Percentiles rank a stretch among this genome's conserved stretches.
Evolutionary conservation across 2,888 invertebrate genomes (phyloP).

Genomic region (Diloba caeruleocephala): DNA sequence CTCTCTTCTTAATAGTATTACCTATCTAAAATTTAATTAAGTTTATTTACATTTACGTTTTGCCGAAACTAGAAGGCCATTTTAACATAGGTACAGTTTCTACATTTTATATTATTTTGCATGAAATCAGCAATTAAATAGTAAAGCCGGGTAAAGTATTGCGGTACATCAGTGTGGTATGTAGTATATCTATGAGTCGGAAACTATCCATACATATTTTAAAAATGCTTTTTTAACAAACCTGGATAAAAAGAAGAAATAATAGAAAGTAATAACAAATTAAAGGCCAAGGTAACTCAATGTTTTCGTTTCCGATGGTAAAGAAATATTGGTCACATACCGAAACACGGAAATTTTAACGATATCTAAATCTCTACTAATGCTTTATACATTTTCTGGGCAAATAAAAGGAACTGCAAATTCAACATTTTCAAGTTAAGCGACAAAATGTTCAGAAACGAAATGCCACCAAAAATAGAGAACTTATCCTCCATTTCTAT

Average conservation of each 20-base stretch:
- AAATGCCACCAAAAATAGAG: neutral
- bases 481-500: neutral
- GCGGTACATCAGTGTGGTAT: slow-evolving; percentile 7
- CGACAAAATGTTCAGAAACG: neutral
- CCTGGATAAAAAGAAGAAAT: no score
- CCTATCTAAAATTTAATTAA: slow-evolving; percentile 59
- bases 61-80: slow-evolving; percentile 66
- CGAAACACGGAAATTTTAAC: no score
- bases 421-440: neutral
- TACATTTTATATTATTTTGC: slow-evolving; percentile 45
- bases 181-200: slow-evolving; percentile 17
- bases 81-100: slow-evolving; percentile 63
- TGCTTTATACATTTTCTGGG: neutral
- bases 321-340: no score
- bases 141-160: no score
- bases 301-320: no score
- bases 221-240: no score
- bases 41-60: slow-evolving; percentile 64
- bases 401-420: neutral
- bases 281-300: no score
- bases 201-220: slow-evolving; percentile 15
- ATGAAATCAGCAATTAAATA: no score
- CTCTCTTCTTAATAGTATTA: slow-evolving; percentile 39
- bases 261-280: no score
- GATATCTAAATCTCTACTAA: no score